A percentile compares a stretch with the other conserved stretches of the same genome.
These are phyloP conservation scores for Drosophila azteca DNA, from an alignment of 1,140 invertebrate species.

Conservation along the genomic window DNA sequence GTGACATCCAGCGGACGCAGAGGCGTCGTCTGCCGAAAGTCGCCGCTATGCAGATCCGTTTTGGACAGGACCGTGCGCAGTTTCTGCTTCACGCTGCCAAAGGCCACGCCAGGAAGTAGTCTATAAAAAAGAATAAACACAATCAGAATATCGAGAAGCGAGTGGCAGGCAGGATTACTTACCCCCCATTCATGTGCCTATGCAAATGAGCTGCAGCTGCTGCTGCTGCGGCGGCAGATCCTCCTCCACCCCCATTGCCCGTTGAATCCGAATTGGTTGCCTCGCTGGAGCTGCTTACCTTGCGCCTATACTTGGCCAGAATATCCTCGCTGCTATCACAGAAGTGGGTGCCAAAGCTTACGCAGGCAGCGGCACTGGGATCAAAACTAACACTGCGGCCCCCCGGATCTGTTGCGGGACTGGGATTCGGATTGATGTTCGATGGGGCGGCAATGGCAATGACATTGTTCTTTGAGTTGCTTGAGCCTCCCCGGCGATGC, in stretches of 20 bases:
- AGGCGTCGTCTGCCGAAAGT: slow-evolving; percentile 75
- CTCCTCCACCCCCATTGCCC: slow-evolving; percentile 62
- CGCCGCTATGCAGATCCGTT: slow-evolving; percentile 87
- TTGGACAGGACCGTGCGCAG: slow-evolving; percentile 95
- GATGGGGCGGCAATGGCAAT: background rate
- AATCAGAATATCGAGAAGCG: too few relatives aligned
- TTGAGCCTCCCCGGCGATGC: slow-evolving; percentile 85
- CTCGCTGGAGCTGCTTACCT: slow-evolving; percentile 87
- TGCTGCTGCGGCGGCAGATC: background rate
- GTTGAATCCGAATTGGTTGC: slow-evolving; percentile 84
- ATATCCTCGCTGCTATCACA: slow-evolving; percentile 91
- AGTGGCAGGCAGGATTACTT: background rate
- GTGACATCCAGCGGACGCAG: slow-evolving; percentile 54
- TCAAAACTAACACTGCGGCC: slow-evolving; percentile 75
- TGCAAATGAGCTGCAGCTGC: slow-evolving; percentile 33
- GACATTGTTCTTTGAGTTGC: slow-evolving; percentile 67
- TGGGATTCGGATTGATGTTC: background rate
- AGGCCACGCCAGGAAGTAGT: slow-evolving; percentile 82
- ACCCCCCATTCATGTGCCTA: slow-evolving; percentile 55
- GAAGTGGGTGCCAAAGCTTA: slow-evolving; percentile 49
- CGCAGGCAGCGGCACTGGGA: slow-evolving; percentile 49
- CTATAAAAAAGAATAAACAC: background rate
- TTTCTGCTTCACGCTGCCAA: slow-evolving; percentile 95
- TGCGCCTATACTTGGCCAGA: slow-evolving; percentile 96
- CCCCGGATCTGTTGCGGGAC: slow-evolving; percentile 17